These are phyloP conservation scores for Coenobita brevimanus DNA, from an alignment of 1,140 invertebrate species.

Conservation along the genomic window DNA sequence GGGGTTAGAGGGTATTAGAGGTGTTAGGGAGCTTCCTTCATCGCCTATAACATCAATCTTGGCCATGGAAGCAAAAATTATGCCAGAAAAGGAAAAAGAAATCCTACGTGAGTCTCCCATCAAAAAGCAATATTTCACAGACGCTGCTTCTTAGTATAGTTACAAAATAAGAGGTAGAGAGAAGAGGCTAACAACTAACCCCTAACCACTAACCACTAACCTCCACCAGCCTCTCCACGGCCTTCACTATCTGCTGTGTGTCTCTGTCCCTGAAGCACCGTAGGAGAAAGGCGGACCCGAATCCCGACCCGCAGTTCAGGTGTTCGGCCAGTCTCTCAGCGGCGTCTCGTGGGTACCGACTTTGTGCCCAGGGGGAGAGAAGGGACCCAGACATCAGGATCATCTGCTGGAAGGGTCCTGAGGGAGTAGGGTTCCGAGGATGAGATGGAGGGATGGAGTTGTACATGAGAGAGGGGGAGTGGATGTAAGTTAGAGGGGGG, in stretches of 20 bases:
- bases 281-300: conserved; percentile 29
- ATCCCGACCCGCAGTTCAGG: conserved; percentile 33
- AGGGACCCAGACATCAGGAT: conserved; percentile 46
- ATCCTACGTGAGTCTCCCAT: too few species aligned
- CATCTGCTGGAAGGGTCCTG: conserved; percentile 55
- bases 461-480: neutral
- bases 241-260: conserved; percentile 46
- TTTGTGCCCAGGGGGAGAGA: conserved; percentile 31
- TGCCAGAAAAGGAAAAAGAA: too few species aligned
- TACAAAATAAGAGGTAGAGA: neutral
- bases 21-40: too few species aligned
- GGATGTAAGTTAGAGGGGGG: neutral
- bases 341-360: conserved; percentile 28
- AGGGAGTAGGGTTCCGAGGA: neutral
- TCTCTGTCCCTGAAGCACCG: conserved; percentile 33
- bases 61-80: too few species aligned
- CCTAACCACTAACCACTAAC: neutral
- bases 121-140: too few species aligned
- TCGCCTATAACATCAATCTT: too few species aligned
- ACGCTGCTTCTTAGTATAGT: too few species aligned
- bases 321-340: conserved; percentile 38
- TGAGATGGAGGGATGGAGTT: too few species aligned
- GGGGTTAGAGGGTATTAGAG: too few species aligned
- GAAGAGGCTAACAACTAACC: neutral
- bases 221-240: conserved; percentile 45